These are phyloP conservation scores for Strix uralensis DNA, from an alignment of 2,113 vertebrate genomes.

Conservation along the genomic window DNA sequence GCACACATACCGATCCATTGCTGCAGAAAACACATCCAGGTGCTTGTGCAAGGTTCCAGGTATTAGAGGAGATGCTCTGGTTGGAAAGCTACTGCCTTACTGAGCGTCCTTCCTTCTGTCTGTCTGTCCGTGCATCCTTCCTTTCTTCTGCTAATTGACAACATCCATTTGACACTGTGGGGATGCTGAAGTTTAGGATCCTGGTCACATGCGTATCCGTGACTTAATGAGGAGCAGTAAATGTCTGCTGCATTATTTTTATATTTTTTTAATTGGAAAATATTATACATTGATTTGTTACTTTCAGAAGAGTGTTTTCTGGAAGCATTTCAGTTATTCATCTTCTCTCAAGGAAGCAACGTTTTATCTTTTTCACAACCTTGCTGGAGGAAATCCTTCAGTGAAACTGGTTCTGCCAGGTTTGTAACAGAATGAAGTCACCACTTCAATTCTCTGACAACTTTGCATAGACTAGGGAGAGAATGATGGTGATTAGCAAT, in stretches of 20 bases:
- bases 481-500: neutral
- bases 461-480: neutral
- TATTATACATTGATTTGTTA: neutral
- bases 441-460: neutral
- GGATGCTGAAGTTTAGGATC: neutral
- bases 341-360: neutral
- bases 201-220: rapidly evolving
- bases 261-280: neutral
- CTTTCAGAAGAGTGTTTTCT: neutral
- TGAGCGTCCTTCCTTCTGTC: neutral
- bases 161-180: neutral
- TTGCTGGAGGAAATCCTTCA: neutral
- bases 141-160: neutral
- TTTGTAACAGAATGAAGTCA: neutral
- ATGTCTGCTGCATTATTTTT: neutral
- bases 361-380: neutral
- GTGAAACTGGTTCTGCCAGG: neutral
- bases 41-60: neutral
- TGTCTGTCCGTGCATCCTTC: too few relatives aligned
- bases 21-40: neutral
- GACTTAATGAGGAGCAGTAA: neutral
- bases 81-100: neutral
- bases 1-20: too few relatives aligned
- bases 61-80: neutral
- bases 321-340: neutral